Conservation (phyloP, 1,140 invertebrate genomes). For the Oreohelix idahoensis region DNA sequence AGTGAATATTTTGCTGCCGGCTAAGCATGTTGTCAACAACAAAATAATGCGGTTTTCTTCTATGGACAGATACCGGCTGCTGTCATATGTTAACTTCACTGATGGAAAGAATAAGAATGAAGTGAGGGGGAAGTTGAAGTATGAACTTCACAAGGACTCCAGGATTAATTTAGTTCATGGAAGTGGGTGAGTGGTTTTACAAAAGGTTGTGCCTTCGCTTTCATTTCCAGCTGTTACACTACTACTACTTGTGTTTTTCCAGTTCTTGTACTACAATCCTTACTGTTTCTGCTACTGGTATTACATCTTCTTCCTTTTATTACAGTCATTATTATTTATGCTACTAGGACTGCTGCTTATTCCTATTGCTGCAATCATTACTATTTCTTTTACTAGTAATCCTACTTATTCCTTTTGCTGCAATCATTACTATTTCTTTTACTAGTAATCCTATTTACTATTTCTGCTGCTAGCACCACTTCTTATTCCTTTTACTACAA, state of each 20-base stretch:
- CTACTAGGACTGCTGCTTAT: background rate
- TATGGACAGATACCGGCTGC: slow-evolving; percentile 18
- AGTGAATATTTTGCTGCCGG: too few species aligned
- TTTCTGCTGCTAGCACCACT: background rate
- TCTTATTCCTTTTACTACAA: background rate
- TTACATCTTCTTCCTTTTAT: background rate
- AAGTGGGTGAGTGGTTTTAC: slow-evolving; percentile 1
- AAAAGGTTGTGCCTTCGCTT: too few species aligned
- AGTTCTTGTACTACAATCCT: too few species aligned
- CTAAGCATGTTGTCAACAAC: too few species aligned
- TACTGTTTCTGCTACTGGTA: too few species aligned
- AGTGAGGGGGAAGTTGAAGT: slow-evolving; percentile 20
- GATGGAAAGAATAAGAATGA: slow-evolving; percentile 1
- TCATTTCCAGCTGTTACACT: too few species aligned
- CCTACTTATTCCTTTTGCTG: background rate
- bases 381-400: background rate
- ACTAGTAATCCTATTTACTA: background rate
- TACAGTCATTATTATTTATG: background rate
- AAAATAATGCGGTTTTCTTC: too few species aligned
- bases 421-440: background rate
- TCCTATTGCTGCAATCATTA: background rate
- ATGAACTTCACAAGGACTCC: slow-evolving; percentile 30
- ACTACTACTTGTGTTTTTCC: too few species aligned
- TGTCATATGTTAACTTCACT: slow-evolving; percentile 35
- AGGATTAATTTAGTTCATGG: slow-evolving; percentile 35